Evolutionary conservation across 2,113 vertebrate species (phyloP), one percentile per base, ranked within the genome.

Genomic region (Haemorhous mexicanus): DNA sequence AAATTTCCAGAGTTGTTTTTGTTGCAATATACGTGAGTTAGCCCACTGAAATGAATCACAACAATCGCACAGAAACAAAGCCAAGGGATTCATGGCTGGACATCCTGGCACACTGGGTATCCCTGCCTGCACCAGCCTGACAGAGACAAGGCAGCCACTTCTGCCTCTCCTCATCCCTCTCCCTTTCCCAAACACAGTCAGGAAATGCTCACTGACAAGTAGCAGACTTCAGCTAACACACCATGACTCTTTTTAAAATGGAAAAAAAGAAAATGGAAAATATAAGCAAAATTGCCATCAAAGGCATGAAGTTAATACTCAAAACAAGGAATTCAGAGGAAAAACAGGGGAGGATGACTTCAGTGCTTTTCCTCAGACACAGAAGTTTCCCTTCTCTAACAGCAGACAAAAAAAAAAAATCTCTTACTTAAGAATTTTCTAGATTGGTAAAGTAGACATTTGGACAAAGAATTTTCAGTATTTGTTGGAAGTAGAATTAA

Each of bases 1-100:
- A 87, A 43, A 32, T 3, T 59, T 81, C 50, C 93, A 64, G 61
- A 93, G 47, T 7, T 87, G 68, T n/a, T 84, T 80, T 64, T 84
- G 50, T 59, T 85, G 82, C 82, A 77, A 33, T 28, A 9, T 46
- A 66, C 19, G 67, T 7, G n/a, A 91, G n/a, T 74, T 79, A 72
- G 27, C n/a, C 52, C 82, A 80, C 47, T 85, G 81, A 94, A 90
- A 80, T 11, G 28, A 81, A 92, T 67, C 84, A 33, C 39, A 94
- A 33, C 44, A 83, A 39, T 46, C 0, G 0, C 84, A 81, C 1
- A 5, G 73, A 79, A 92, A 89, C 21, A 80, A 63, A 80, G 89
- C 77, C 89, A 90, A 87, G 63, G 68, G 73, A 85, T 90, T 84
- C 81, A 76, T 49, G 1, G 6, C 46, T 67, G 66, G 55, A 73